Evolutionary conservation across 2,113 vertebrate species (phyloP).

Genomic region (Ammodytes dubius): DNA sequence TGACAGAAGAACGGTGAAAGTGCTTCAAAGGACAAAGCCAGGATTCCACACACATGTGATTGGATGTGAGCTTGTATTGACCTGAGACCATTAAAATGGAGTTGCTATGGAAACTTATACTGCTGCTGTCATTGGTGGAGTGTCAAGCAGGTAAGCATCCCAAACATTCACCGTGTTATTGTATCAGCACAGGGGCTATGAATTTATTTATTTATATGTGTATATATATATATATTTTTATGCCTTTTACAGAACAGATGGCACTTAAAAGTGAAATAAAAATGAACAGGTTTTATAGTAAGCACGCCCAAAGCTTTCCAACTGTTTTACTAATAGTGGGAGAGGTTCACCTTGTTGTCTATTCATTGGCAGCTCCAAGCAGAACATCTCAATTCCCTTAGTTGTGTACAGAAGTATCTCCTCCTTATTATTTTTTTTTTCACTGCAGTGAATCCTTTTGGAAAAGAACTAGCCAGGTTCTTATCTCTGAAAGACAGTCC

Average conservation of each 20-base stretch:
- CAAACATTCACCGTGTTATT: constrained; percentile 60
- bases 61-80: constrained; percentile 82
- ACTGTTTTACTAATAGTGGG: constrained; percentile 36
- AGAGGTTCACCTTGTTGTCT: constrained; percentile 33
- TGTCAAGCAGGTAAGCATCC: constrained; percentile 91
- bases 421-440: not conserved
- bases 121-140: constrained; percentile 89
- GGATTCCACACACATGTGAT: constrained; percentile 77
- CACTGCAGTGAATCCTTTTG: not conserved
- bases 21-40: constrained; percentile 76
- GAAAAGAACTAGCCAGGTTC: constrained; percentile 40
- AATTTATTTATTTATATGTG: constrained; percentile 52
- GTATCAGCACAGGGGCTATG: constrained; percentile 20
- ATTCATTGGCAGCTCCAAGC: constrained; percentile 48
- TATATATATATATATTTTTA: constrained; percentile 16
- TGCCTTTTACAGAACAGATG: constrained; percentile 8
- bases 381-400: constrained; percentile 35
- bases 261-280: constrained; percentile 18
- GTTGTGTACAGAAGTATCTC: constrained; percentile 15
- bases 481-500: constrained; percentile 39
- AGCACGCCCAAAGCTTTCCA: not conserved
- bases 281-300: constrained; percentile 32
- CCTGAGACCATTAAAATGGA: constrained; percentile 92
- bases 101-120: constrained; percentile 95
- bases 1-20: constrained; percentile 83